phyloP scores from a whole-genome alignment of 2,888 invertebrate genomes.

The Himalopsyche tibetana region DNA sequence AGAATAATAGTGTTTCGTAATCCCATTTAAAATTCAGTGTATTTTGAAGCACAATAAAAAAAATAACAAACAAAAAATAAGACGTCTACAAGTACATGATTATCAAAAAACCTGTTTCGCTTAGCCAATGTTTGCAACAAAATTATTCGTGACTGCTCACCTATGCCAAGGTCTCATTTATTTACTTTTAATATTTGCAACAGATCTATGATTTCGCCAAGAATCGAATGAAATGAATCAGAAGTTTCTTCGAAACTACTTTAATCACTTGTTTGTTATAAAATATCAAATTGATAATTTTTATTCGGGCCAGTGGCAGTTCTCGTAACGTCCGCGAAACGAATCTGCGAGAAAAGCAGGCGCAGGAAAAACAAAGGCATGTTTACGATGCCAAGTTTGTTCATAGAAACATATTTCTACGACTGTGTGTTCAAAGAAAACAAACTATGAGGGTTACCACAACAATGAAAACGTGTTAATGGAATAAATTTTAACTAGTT shows the following conservation, averaged over 20 bases:
- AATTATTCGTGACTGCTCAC: too few species aligned
- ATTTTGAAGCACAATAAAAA: too few species aligned
- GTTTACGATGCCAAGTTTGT: slow-evolving; percentile 21
- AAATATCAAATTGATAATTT: too few species aligned
- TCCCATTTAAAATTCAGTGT: too few species aligned
- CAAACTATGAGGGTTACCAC: not conserved
- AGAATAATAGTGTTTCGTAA: too few species aligned
- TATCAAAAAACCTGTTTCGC: too few species aligned
- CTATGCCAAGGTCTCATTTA: not conserved
- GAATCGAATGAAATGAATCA: not conserved
- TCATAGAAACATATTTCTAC: not conserved
- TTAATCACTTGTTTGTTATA: too few species aligned
- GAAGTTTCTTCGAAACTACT: too few species aligned
- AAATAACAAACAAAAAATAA: not conserved
- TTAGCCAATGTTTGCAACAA: too few species aligned
- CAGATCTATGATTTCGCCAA: not conserved
- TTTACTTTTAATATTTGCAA: slow-evolving; percentile 6
- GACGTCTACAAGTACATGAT: not conserved
- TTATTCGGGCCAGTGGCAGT: too few species aligned
- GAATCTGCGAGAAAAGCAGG: too few species aligned
- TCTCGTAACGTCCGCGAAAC: too few species aligned
- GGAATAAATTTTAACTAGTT: not conserved
- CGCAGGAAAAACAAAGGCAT: not conserved
- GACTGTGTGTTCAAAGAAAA: not conserved
- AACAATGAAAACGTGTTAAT: not conserved